These are phyloP conservation scores for Paratrypauchen microcephalus DNA, from an alignment of 2,797 vertebrate genomes.

Conservation along the genomic window DNA sequence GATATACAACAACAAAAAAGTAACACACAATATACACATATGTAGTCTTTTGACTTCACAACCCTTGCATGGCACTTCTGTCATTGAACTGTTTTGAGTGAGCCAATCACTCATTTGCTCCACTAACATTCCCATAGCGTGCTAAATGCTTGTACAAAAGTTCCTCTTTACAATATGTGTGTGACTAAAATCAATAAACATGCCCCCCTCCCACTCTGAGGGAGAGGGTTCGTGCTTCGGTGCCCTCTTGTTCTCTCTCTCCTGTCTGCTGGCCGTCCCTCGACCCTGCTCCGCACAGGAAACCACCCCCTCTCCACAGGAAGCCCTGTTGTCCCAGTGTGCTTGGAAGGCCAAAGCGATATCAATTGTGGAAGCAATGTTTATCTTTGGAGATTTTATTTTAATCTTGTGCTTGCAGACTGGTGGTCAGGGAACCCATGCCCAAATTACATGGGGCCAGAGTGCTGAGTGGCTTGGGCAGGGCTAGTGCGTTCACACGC, in stretches of 20 bases:
- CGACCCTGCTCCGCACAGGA: conserved; percentile 68
- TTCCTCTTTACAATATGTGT: conserved; percentile 79
- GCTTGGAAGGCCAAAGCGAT: conserved; percentile 68
- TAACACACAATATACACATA: not conserved
- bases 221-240: conserved; percentile 62
- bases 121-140: conserved; percentile 78
- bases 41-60: conserved; percentile 2
- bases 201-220: conserved; percentile 56
- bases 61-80: conserved; percentile 23
- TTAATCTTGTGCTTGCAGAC: conserved; percentile 67
- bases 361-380: conserved; percentile 79
- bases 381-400: conserved; percentile 77
- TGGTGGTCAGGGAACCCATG: conserved; percentile 68
- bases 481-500: conserved; percentile 76
- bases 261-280: conserved; percentile 38
- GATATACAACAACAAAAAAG: not conserved
- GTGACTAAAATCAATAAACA: conserved; percentile 89
- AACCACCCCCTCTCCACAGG: conserved; percentile 69
- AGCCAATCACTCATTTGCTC: conserved; percentile 33
- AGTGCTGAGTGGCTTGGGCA: conserved; percentile 66
- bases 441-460: conserved; percentile 66
- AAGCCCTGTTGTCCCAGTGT: conserved; percentile 75
- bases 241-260: conserved; percentile 56
- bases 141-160: conserved; percentile 76
- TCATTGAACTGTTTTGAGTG: conserved; percentile 27